These are phyloP conservation scores for Chionis minor DNA, from an alignment of 2,113 vertebrate species.

Conservation along the genomic window DNA sequence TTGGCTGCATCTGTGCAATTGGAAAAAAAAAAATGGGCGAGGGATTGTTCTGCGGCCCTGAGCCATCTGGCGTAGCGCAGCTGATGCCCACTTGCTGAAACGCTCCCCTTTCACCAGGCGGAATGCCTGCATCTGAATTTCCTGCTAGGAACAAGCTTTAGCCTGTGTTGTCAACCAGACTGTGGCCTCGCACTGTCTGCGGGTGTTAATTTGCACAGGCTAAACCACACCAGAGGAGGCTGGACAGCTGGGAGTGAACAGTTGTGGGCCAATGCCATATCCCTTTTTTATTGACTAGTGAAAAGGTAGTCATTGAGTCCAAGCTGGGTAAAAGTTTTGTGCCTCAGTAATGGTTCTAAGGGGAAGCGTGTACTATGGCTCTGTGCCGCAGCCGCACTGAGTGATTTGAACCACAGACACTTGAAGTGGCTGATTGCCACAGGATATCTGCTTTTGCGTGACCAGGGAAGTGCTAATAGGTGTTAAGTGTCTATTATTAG, in stretches of 20 bases:
- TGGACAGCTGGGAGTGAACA: background rate
- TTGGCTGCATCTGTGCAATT: background rate
- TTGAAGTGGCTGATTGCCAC: background rate
- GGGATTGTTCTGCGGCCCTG: background rate
- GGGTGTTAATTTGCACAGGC: background rate
- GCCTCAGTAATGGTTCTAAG: background rate
- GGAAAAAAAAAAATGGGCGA: background rate
- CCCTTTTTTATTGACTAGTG: background rate
- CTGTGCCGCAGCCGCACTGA: background rate
- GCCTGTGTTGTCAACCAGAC: background rate
- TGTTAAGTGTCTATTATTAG: background rate
- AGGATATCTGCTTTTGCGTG: background rate
- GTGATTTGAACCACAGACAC: background rate
- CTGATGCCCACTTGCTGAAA: background rate
- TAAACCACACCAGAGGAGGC: background rate
- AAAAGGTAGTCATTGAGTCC: background rate
- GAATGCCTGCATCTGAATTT: background rate
- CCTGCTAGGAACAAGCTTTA: background rate
- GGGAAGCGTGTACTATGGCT: background rate
- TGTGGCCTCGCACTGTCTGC: background rate
- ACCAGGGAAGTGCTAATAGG: background rate
- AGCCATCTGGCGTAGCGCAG: slow-evolving; percentile 1
- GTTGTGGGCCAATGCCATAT: background rate
- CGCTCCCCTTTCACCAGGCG: background rate
- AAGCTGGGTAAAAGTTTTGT: background rate